Conservation (phyloP, 1,140 invertebrate genomes). For the Diachasmimorpha longicaudata region DNA sequence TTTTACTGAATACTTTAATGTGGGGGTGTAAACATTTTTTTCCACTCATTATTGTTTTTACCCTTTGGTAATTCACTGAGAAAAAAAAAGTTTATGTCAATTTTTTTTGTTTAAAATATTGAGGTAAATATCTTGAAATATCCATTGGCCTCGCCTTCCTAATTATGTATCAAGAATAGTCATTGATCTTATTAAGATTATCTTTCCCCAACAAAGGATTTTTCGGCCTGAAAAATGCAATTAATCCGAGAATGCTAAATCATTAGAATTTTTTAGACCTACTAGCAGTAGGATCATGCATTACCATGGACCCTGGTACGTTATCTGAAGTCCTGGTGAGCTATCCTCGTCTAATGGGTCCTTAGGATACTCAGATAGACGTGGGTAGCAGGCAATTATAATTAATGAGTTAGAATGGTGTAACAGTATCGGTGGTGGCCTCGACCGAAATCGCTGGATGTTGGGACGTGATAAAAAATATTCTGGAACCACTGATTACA, state of each 20-base stretch:
- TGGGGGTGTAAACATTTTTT: no score
- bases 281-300: background rate
- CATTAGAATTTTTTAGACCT: background rate
- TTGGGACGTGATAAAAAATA: constrained; percentile 5
- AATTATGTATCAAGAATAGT: no score
- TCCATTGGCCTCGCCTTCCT: no score
- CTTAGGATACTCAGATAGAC: background rate
- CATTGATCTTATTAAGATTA: no score
- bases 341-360: background rate
- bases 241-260: background rate
- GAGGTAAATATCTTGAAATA: no score
- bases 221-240: background rate
- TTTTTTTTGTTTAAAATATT: no score
- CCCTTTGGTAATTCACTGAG: no score
- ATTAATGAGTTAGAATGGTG: constrained; percentile 15
- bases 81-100: no score
- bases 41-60: no score
- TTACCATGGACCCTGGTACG: background rate
- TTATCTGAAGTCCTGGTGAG: background rate
- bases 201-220: no score
- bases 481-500: background rate
- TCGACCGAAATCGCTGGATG: constrained; percentile 22
- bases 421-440: background rate
- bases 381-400: constrained; percentile 16
- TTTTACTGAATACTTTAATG: no score